A percentile compares a stretch with the other conserved stretches of the same genome.
Evolutionary conservation across 2,888 invertebrate genomes (phyloP).

Genomic region (Drosophila lutescens): DNA sequence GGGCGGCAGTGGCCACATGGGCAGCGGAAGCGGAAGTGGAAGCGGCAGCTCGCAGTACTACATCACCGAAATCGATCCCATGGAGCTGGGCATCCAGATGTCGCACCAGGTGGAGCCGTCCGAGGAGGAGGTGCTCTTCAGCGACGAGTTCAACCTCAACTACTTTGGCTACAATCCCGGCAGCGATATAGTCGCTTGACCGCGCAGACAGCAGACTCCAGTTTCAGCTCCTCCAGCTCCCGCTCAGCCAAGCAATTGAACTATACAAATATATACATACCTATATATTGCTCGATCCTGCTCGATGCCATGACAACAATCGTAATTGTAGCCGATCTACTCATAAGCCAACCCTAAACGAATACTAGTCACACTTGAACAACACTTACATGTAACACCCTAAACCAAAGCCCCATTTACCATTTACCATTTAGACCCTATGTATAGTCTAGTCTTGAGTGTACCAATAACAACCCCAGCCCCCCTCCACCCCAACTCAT

Average conservation of each 20-base stretch:
- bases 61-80: constrained; percentile 84
- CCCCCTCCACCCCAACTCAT: constrained; percentile 4
- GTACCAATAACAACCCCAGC: constrained; percentile 46
- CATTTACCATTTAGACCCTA: constrained; percentile 4
- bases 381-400: constrained; percentile 61
- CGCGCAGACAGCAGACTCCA: constrained; percentile 50
- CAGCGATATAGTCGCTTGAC: constrained; percentile 84
- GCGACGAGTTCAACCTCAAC: constrained; percentile 84
- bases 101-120: constrained; percentile 75
- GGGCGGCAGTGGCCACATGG: constrained; percentile 10
- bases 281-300: constrained; percentile 6
- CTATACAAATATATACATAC: neutral
- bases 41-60: constrained; percentile 77
- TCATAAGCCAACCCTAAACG: constrained; percentile 75
- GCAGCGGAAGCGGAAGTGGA: constrained; percentile 9
- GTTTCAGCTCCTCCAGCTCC: constrained; percentile 35
- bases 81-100: constrained; percentile 84
- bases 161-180: constrained; percentile 83
- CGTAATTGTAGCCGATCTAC: constrained; percentile 50
- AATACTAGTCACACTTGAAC: constrained; percentile 72
- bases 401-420: constrained; percentile 22
- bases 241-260: constrained; percentile 41
- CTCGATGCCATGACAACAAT: constrained; percentile 37
- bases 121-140: constrained; percentile 83
- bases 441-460: constrained; percentile 72